Evolutionary conservation across 2,113 vertebrate genomes (phyloP), one percentile per base, ranked within the genome.

Genomic region (Alligator mississippiensis): DNA sequence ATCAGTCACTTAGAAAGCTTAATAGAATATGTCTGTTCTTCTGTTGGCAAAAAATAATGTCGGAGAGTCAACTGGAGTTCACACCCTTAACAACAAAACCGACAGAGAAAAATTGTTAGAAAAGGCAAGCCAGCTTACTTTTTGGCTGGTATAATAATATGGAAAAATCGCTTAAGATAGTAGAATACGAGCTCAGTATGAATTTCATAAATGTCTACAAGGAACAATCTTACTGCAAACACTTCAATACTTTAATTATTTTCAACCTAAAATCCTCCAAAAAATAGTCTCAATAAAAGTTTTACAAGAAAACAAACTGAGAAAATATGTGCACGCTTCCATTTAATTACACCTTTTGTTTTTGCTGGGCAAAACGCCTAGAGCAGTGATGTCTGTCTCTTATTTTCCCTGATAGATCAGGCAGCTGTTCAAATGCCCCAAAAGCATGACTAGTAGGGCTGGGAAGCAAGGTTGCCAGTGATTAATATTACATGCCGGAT

Each of bases 301-400:
- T 91, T 85, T 75, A 78, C 82, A 91, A 75, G 83, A 85, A 94
- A 93, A 84, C 28, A 80, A 91, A 85, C 70, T 58, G 75, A 82
- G 85, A 90, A 89, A 57, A 15, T 14, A 25, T 62, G 64, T 80
- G 64, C 47, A 38, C 61, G 77, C 77, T 90, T 82, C 25, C 66
- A 90, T 77, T 30, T 95, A 95, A 91, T 81, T 90, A 78, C 74
- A 95, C 85, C 88, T 95, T 91, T 94, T 87, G 92, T 86, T 89
- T 76, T 78, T 72, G 79, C 82, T 80, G 92, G 94, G 96, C 94
- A 92, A 57, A 66, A 70, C 34, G 94, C 94, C 87, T 82, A 38
- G 58, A 92, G 87, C 13, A 63, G 78, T 89, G 86, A 54, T 85
- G 90, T 72, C 80, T 87, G 66, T 61, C 57, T 87, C 54, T 87